Conservation (phyloP, 2,797 vertebrate species). For the Parotocinclus haroldoi region DNA sequence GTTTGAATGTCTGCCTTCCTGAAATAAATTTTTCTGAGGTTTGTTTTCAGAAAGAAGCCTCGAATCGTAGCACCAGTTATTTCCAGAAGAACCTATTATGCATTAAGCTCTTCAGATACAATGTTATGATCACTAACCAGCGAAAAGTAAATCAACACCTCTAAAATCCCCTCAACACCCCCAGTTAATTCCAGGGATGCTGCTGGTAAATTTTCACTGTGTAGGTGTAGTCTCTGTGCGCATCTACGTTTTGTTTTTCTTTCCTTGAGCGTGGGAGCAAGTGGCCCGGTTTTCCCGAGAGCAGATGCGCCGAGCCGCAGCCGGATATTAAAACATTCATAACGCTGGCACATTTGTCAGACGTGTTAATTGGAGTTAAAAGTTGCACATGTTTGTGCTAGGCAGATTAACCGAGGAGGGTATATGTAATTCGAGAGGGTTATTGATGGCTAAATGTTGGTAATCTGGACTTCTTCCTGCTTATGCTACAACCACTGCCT, state of each 20-base stretch:
- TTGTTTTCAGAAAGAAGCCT: too few species aligned
- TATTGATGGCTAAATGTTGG: too few species aligned
- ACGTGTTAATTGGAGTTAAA: constrained; percentile 52
- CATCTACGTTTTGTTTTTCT: constrained; percentile 7
- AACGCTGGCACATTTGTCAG: constrained; percentile 44
- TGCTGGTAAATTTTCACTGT: neutral
- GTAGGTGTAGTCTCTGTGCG: neutral
- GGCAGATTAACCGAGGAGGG: constrained; percentile 24
- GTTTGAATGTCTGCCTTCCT: too few species aligned
- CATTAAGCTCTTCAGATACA: neutral
- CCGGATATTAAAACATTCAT: constrained; percentile 51
- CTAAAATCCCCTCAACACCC: constrained; percentile 7
- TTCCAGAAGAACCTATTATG: too few species aligned
- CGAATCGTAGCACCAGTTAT: too few species aligned
- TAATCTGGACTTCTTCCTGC: too few species aligned
- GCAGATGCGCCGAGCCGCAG: constrained; percentile 36
- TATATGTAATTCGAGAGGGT: neutral
- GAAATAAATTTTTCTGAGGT: too few species aligned
- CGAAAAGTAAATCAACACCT: neutral
- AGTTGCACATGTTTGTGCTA: constrained; percentile 38
- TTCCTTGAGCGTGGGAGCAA: constrained; percentile 7
- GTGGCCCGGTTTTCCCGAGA: constrained; percentile 32
- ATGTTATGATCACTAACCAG: neutral
- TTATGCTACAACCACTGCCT: too few species aligned
- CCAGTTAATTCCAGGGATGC: neutral